Base-by-base conservation (phyloP, 2,797 vertebrate genomes). In the Danio kyathit region DNA sequence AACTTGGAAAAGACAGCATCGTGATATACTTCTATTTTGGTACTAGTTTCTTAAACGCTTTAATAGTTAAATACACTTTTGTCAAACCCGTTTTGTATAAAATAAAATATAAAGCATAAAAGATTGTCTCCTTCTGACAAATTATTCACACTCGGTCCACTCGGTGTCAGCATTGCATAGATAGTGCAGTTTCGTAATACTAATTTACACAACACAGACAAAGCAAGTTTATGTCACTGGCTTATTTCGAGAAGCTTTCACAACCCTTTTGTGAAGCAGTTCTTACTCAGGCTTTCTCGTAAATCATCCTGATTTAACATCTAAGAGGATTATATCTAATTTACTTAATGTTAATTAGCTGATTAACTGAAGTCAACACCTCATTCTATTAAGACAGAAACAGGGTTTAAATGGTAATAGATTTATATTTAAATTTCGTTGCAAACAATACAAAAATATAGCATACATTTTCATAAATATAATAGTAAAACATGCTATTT, bases 381-480 rank as follows among this genome's bases (percentile, higher is more conserved):
- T 76, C 17, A 7, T 46, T 54, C 17, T n/a, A 21, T 1, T 6
- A 51, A 64, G 41, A 57, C 44, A 65, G 0, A 70, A 13, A 70
- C 44, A 49, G 5, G n/a, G 38, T 1, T 46, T 0, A 75, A n/a
- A 51, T 21, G 38, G 67, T 49, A 40, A n/a, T 9, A 46, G 40
- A 61, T 63, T 74, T 83, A 17, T 65, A 73, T 71, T 80, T 48
- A 10, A 67, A 66, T 79, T 74, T 17, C 5, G 49, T 29, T 66
- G 60, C 65, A 83, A 79, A 65, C 49, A 77, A 83, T 87, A 87
- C 82, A 87, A 87, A 87, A 87, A 87, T 87, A 87, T 64, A 85
- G 51, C 75, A 72, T 70, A 64, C 57, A 79, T 77, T 78, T 85
- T 17, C 43, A 83, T 82, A 87, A 85, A 87, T 80, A 80, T 75